Evolutionary conservation across 2,797 vertebrate genomes (phyloP).

Genomic region (Molossus molossus): DNA sequence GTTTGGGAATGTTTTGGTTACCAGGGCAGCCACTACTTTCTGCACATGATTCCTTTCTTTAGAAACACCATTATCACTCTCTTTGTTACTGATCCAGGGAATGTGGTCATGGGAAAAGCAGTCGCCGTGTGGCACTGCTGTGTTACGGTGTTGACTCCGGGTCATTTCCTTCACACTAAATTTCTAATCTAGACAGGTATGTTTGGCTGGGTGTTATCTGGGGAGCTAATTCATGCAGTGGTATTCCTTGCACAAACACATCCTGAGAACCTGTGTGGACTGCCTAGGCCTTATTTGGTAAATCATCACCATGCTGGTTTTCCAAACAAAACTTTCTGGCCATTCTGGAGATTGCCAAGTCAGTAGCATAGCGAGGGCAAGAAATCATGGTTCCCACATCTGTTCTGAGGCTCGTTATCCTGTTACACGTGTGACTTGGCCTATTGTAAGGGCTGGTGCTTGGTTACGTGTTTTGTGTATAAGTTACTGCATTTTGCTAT

Average conservation of each 20-base stretch:
- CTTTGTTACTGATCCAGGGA: neutral
- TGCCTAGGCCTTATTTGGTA: neutral
- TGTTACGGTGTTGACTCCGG: neutral
- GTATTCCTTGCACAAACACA: neutral
- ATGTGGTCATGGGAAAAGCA: neutral
- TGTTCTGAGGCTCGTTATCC: constrained; percentile 58
- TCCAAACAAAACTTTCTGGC: constrained; percentile 6
- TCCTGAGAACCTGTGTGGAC: neutral
- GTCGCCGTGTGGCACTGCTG: fast-evolving
- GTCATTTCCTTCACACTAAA: neutral
- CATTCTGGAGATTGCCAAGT: constrained; percentile 18
- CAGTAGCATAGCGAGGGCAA: neutral
- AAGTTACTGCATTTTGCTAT: constrained; percentile 49
- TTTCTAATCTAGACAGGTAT: constrained; percentile 41
- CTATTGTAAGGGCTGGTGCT: constrained; percentile 59
- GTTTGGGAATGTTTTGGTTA: constrained; percentile 21
- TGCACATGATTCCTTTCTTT: constrained; percentile 1
- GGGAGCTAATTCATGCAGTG: neutral
- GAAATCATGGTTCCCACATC: constrained; percentile 19
- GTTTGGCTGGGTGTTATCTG: constrained; percentile 21
- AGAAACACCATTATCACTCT: neutral
- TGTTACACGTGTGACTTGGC: constrained; percentile 74
- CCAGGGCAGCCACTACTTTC: neutral
- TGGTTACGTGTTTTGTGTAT: constrained; percentile 53
- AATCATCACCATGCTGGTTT: neutral